Evolutionary conservation across 2,113 vertebrate species (phyloP).

Genomic region (Pollachius pollachius): DNA sequence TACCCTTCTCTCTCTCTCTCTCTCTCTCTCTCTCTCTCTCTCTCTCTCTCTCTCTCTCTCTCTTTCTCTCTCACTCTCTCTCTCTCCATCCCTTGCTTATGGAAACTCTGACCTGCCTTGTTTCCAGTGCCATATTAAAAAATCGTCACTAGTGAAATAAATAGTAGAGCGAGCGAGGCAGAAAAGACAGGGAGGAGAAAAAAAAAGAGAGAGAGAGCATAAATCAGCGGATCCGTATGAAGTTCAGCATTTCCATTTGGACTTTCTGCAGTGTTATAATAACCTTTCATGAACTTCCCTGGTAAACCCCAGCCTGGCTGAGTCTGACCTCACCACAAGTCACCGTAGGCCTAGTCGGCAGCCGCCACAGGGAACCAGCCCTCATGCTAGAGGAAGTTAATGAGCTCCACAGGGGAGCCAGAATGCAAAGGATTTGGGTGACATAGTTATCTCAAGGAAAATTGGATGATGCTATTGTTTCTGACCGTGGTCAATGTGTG

Average conservation of each 20-base stretch:
- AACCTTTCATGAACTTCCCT: background rate
- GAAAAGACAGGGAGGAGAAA: conserved; percentile 16
- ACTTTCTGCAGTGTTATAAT: conserved; percentile 6
- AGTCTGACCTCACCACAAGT: background rate
- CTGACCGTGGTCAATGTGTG: background rate
- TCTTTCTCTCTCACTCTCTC: background rate
- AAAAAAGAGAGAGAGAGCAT: conserved; percentile 18
- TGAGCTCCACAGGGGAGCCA: conserved; percentile 36
- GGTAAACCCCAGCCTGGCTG: conserved; percentile 10
- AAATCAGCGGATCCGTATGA: conserved; percentile 4
- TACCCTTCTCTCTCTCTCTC: background rate
- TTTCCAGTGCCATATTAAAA: conserved; percentile 40
- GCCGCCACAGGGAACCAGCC: conserved; percentile 27
- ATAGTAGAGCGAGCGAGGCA: background rate
- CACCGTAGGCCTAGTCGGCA: background rate
- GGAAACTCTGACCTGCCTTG: conserved; percentile 62
- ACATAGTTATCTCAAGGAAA: conserved; percentile 33
- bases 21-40: conserved; percentile 21
- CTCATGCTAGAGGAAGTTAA: conserved; percentile 29
- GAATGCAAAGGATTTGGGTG: conserved; percentile 26
- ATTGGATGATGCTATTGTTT: background rate
- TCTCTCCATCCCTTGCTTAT: conserved; percentile 25
- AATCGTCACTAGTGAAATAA: conserved; percentile 17
- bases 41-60: conserved; percentile 18
- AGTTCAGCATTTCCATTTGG: background rate